Conservation (phyloP, 2,797 vertebrate genomes). For the Notolabrus celidotus region DNA sequence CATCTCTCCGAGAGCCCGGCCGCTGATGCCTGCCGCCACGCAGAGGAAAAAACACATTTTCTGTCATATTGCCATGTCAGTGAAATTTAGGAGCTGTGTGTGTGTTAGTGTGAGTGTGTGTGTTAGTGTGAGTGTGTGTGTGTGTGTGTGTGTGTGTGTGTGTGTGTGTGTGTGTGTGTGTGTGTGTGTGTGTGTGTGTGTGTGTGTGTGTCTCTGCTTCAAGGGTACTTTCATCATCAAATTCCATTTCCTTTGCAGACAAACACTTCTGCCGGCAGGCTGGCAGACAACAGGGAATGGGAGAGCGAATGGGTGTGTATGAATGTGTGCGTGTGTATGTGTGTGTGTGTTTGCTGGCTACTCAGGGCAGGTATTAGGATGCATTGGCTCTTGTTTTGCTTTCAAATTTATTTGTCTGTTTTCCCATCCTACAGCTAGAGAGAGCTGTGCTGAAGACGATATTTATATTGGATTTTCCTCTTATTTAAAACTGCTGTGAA, state of each 20-base stretch:
- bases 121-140: conserved; percentile 36
- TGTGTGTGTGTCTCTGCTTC: conserved; percentile 59
- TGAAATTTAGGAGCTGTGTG: conserved; percentile 80
- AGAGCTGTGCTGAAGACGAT: conserved; percentile 41
- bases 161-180: conserved; percentile 33
- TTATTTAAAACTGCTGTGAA: conserved; percentile 58
- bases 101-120: conserved; percentile 39
- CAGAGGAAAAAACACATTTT: conserved; percentile 73
- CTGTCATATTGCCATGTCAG: conserved; percentile 82
- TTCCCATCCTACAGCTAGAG: conserved; percentile 48
- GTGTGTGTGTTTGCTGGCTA: conserved; percentile 25
- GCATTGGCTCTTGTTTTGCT: conserved; percentile 62
- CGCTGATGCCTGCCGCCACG: conserved; percentile 67
- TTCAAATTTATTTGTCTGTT: conserved; percentile 73
- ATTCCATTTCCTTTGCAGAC: conserved; percentile 82
- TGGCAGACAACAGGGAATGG: conserved; percentile 71
- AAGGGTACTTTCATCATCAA: conserved; percentile 85
- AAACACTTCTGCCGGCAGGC: conserved; percentile 75
- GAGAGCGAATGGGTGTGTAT: conserved; percentile 33
- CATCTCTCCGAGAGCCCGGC: conserved; percentile 59
- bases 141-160: conserved; percentile 39
- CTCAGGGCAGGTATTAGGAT: conserved; percentile 57
- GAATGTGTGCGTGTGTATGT: conserved; percentile 15
- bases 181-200: conserved; percentile 40
- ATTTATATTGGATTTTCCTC: conserved; percentile 52